These are phyloP conservation scores for Ceryle rudis DNA, from an alignment of 2,797 vertebrate genomes.

Conservation along the genomic window DNA sequence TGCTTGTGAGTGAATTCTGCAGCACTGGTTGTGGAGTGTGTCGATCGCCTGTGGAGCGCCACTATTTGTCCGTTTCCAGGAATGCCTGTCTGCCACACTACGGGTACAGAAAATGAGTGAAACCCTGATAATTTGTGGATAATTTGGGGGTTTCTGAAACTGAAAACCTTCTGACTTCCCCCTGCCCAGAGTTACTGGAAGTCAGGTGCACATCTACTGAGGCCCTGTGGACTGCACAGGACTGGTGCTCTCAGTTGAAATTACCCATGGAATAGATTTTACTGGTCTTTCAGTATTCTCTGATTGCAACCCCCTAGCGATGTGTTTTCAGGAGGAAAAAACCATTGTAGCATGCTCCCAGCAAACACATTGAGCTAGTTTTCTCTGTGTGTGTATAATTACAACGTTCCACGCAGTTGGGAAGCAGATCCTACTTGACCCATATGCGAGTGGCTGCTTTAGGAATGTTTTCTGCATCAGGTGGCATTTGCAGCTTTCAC, in stretches of 20 bases:
- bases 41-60: neutral
- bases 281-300: neutral
- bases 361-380: rapidly evolving
- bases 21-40: neutral
- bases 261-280: neutral
- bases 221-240: neutral
- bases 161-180: neutral
- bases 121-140: neutral
- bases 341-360: neutral
- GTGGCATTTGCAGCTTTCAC: neutral
- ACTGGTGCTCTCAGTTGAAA: neutral
- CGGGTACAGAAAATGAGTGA: neutral
- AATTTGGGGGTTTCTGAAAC: neutral
- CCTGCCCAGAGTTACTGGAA: neutral
- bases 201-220: neutral
- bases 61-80: neutral
- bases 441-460: neutral
- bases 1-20: neutral
- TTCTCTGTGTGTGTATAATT: neutral
- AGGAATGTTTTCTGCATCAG: neutral
- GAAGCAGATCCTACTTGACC: neutral
- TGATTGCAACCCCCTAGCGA: neutral
- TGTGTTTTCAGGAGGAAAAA: neutral
- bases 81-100: neutral
- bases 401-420: rapidly evolving